Base-by-base conservation (phyloP, 2,888 invertebrate species). In the Drosophila crucigera region DNA sequence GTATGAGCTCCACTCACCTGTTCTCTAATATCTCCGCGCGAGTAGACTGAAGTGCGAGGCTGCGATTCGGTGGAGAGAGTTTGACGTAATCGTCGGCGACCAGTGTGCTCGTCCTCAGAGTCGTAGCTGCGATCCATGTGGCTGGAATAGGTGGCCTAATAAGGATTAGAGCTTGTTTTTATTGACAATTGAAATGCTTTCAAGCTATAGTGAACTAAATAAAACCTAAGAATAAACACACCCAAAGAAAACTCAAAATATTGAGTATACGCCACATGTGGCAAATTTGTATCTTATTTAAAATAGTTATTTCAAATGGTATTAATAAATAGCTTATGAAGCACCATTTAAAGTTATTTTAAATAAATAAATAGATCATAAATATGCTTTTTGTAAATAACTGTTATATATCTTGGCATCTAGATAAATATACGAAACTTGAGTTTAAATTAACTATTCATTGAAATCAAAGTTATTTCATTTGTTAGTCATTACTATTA, bases 11-110 rank as follows among this genome's bases (percentile, higher is more conserved):
- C 4, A 25, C 69, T 82, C 65, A 93, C 93, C 91, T 98, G 98
- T 92, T 98, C 98, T 85, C 97, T 95, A 93, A 98, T 98, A 94
- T 92, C 95, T 92, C 95, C 95, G 92, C 97, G 97, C 73, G 97
- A 97, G 94, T 98, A 98, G 90, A 96, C 93, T 16, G 94, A 93
- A 58, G 94, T 91, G 78, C 92, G 92, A 63, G 93, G 92, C 80
- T 92, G 93, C 41, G 92, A 77, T 80, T 93, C 93, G 70, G 93
- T 91, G 73, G 95, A 94, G 93, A 93, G 94, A 91, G 94, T 94
- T 35, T 92, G 92, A 93, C 94, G 94, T 92, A 95, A 94, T 92
- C 95, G 94, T 92, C 95, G 94, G 91, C 96, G 94, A 90, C 96
- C 95, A 95, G 96, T 96, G 94, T 95, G 95, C 93, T 96, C 96